phyloP scores from a whole-genome alignment of 2,888 invertebrate genomes.

The Drosophila paramelanica region DNA sequence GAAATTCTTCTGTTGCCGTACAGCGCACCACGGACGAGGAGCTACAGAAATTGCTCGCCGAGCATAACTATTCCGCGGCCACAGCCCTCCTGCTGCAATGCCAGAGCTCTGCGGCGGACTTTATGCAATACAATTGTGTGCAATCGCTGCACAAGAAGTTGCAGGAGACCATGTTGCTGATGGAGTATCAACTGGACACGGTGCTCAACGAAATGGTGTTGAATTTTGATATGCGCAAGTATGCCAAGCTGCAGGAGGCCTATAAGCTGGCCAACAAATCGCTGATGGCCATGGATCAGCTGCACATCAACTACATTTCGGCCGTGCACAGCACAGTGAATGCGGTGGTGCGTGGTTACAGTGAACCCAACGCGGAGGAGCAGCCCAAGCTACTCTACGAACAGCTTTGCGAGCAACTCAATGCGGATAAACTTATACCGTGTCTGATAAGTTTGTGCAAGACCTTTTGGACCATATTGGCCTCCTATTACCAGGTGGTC shows the following conservation, averaged over 20 bases:
- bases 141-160: conserved; percentile 93
- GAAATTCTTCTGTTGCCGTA: neutral
- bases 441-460: conserved; percentile 95
- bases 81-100: conserved; percentile 95
- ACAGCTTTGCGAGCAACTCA: conserved; percentile 89
- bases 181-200: conserved; percentile 95
- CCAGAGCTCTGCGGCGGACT: conserved; percentile 92
- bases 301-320: conserved; percentile 97
- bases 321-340: conserved; percentile 93
- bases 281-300: conserved; percentile 96
- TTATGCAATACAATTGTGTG: conserved; percentile 96
- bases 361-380: conserved; percentile 85
- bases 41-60: conserved; percentile 91
- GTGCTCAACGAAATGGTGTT: conserved; percentile 90
- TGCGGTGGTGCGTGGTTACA: conserved; percentile 86
- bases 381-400: conserved; percentile 90
- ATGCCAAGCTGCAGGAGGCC: conserved; percentile 93
- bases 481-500: conserved; percentile 89
- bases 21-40: conserved; percentile 90
- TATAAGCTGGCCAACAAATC: conserved; percentile 96
- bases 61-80: conserved; percentile 94
- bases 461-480: conserved; percentile 92
- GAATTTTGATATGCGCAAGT: conserved; percentile 91
- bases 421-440: conserved; percentile 85
- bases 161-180: conserved; percentile 95